Evolutionary conservation across 2,888 invertebrate genomes (phyloP), one percentile per base, ranked within the genome.

Genomic region (Carterocephalus palaemon): DNA sequence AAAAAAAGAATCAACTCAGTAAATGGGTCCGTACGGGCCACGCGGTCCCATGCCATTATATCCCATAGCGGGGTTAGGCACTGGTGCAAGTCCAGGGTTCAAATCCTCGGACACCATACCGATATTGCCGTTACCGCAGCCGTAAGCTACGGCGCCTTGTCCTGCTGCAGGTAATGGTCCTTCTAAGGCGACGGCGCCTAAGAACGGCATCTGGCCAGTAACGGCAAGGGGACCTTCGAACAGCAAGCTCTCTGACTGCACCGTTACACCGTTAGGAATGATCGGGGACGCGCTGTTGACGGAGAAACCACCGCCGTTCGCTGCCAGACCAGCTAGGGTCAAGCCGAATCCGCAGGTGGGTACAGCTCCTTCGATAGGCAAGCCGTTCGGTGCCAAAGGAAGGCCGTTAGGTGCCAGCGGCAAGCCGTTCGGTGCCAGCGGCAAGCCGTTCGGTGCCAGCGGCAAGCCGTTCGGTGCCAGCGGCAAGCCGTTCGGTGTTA

Each of bases 111-210:
- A 49, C 8, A 52, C 32, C 15, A 64, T 62, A 2, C 56, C 60
- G 5, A 64, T 41, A 3, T 51, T 53, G 3, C 60, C 59, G 28
- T 59, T 56, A 0, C 65, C 64, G 37, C 62, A 60, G 3, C 57
- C 54, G 31, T 59, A 64, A 0, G 55, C 48, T 5, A 66, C 55
- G 1, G 54, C 51, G 4, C 67, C 67, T 15, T 53, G 43, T 0
- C 68, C 67, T 5, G 48, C 40, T 3, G 61, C 59, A 1, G 65
- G 59, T 12, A 67, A 22, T 0, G 52, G 39, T 0, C 70, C 72
- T 47, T 68, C 65, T 16, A 70, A 34, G 23, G 60, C 62, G 0
- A 70, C 69, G 2, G 70, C 62, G 2, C 66, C 67, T 4, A 73
- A 20, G 60, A 60, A 55, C 1, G 73, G 73, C 10, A 72, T 40